Base-by-base conservation (phyloP, 2,888 invertebrate species). In the Crossocerus cetratus region DNA sequence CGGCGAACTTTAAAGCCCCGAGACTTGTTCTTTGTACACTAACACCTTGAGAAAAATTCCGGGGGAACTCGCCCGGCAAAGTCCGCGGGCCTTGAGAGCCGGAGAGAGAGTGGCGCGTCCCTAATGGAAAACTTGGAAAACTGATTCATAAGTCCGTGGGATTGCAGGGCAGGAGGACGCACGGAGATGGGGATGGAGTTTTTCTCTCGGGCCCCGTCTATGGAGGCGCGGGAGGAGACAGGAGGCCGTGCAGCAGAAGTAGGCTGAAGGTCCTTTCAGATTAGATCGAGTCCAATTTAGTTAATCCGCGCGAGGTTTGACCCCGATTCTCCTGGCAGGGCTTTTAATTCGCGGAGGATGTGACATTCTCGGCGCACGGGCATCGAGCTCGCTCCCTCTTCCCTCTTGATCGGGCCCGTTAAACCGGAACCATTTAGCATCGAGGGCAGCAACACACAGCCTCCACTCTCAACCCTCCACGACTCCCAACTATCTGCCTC, bases 331-430 rank as follows among this genome's bases (percentile, higher is more conserved):
- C 69, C 64, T 66, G 74, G 67, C 56, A 55, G 69, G 62, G 70
- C 67, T 78, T 82, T 84, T 77, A 83, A 84, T 83, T 82, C 76
- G 75, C 72, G 73, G 80, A 84, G 84, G 84, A 85, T 85, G 84
- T 78, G 80, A 84, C 83, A 80, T 73, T 83, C 71, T 72, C 72
- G 65, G 49, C 68, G 42, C 55, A 65, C n/a, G n/a, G n/a, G 67
- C 56, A 60, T 67, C 74, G 54, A 4, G 80, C 73, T 68, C 77
- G 73, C 74, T 69, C 23, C 2, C 60, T 66, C 74, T 60, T 81
- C 74, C 69, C 78, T 73, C 74, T 69, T 66, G 49, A 42, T 72
- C 54, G 23, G 58, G n/a, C 21, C 63, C 60, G 74, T 63, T 81
- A 81, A 81, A 81, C 77, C 72, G 81, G 81, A 81, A 76, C 75